Conservation (phyloP, 2,113 vertebrate species). For the Gopherus flavomarginatus region DNA sequence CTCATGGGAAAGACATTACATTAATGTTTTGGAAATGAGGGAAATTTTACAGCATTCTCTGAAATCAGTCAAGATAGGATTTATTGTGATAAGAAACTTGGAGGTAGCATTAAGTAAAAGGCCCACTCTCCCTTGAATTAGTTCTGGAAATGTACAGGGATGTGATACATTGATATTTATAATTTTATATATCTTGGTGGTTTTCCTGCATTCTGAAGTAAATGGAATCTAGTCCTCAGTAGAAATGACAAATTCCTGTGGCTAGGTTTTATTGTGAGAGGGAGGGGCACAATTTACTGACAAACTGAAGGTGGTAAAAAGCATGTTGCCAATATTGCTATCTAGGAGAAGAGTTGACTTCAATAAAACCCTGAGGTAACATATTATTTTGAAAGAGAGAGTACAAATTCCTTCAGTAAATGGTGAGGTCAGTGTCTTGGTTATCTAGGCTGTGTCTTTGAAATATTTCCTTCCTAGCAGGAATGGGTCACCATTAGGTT, state of each 20-base stretch:
- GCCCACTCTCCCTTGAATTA: neutral
- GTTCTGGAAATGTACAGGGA: neutral
- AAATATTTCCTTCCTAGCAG: neutral
- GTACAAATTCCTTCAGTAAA: neutral
- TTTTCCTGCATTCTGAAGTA: neutral
- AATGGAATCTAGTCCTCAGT: neutral
- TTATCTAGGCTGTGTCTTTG: neutral
- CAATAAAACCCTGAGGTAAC: neutral
- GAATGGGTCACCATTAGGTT: neutral
- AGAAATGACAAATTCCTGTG: neutral
- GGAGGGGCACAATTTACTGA: neutral
- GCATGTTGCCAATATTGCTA: neutral
- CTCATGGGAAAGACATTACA: neutral
- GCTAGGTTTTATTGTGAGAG: neutral
- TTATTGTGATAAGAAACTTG: neutral
- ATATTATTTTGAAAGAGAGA: neutral
- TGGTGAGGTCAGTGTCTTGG: neutral
- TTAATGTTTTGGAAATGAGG: neutral
- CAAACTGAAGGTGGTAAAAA: neutral
- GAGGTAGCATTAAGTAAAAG: neutral
- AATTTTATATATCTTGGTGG: neutral
- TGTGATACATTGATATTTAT: neutral
- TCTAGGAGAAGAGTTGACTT: neutral
- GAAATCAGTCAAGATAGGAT: neutral
- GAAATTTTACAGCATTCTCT: neutral